These are phyloP conservation scores for Novumbra hubbsi DNA, from an alignment of 2,797 vertebrate genomes.

Conservation along the genomic window DNA sequence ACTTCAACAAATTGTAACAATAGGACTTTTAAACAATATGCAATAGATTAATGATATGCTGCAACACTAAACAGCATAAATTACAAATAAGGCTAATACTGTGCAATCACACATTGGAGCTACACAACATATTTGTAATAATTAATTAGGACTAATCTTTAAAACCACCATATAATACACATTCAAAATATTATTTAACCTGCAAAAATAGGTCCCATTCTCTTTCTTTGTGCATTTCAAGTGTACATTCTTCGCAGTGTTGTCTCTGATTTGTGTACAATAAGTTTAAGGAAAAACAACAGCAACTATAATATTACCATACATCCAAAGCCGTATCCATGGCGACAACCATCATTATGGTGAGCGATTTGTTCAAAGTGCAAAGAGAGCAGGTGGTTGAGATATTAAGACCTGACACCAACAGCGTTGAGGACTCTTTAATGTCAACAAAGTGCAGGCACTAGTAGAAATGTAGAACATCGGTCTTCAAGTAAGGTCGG, in stretches of 20 bases:
- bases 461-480: slow-evolving; percentile 68
- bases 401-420: slow-evolving; percentile 59
- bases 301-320: slow-evolving; percentile 44
- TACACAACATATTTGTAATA: slow-evolving; percentile 72
- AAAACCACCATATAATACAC: slow-evolving; percentile 55
- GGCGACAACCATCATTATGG: slow-evolving; percentile 45
- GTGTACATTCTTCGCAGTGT: slow-evolving; percentile 66
- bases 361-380: slow-evolving; percentile 74
- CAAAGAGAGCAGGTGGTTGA: slow-evolving; percentile 70
- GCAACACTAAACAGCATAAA: slow-evolving; percentile 60
- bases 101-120: slow-evolving; percentile 71
- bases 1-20: slow-evolving; percentile 58
- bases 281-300: slow-evolving; percentile 51
- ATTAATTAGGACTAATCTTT: slow-evolving; percentile 60
- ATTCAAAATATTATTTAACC: slow-evolving; percentile 67
- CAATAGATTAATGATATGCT: slow-evolving; percentile 63
- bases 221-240: slow-evolving; percentile 69
- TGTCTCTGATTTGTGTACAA: slow-evolving; percentile 62
- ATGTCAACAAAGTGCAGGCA: slow-evolving; percentile 74
- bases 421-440: slow-evolving; percentile 45
- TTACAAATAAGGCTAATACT: slow-evolving; percentile 76
- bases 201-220: slow-evolving; percentile 61
- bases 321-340: slow-evolving; percentile 40
- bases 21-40: slow-evolving; percentile 48
- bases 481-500: slow-evolving; percentile 69